A percentile compares a stretch with the other conserved stretches of the same genome.
Evolutionary conservation across 2,888 invertebrate genomes (phyloP).

Genomic region (Drosophila suboccidentalis): DNA sequence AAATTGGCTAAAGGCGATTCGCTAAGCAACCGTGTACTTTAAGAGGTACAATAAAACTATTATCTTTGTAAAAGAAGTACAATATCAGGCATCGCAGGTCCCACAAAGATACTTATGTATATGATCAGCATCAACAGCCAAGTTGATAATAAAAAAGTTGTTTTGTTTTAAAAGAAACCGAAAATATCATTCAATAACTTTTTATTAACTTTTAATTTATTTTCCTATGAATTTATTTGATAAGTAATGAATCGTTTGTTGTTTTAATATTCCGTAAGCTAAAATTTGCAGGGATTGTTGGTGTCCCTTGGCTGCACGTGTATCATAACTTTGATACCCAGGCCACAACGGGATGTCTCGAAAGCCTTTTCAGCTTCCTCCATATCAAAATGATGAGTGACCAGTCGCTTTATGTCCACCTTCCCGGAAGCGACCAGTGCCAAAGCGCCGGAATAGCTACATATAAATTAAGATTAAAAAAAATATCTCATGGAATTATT

Average conservation of each 20-base stretch:
- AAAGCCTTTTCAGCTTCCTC: slow-evolving; percentile 94
- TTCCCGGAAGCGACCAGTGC: slow-evolving; percentile 91
- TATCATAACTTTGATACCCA: slow-evolving; percentile 95
- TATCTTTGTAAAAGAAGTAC: no score
- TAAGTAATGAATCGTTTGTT: background rate
- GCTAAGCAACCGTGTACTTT: no score
- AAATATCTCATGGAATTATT: background rate
- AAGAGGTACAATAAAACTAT: no score
- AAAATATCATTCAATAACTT: background rate
- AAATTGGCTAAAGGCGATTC: no score
- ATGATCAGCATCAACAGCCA: no score
- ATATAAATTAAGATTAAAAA: background rate
- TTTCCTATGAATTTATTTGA: background rate
- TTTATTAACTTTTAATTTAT: background rate
- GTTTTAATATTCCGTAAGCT: slow-evolving; percentile 86
- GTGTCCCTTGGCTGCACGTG: slow-evolving; percentile 88
- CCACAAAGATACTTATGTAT: no score
- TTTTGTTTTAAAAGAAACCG: no score
- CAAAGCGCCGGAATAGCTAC: slow-evolving; percentile 92
- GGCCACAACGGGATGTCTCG: slow-evolving; percentile 91
- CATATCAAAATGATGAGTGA: slow-evolving; percentile 93
- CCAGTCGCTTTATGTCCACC: slow-evolving; percentile 92
- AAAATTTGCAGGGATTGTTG: slow-evolving; percentile 86
- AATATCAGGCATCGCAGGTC: no score
- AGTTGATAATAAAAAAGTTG: no score